Evolutionary conservation across 2,888 invertebrate genomes (phyloP).

Genomic region (Trypoxylon attenuatum): DNA sequence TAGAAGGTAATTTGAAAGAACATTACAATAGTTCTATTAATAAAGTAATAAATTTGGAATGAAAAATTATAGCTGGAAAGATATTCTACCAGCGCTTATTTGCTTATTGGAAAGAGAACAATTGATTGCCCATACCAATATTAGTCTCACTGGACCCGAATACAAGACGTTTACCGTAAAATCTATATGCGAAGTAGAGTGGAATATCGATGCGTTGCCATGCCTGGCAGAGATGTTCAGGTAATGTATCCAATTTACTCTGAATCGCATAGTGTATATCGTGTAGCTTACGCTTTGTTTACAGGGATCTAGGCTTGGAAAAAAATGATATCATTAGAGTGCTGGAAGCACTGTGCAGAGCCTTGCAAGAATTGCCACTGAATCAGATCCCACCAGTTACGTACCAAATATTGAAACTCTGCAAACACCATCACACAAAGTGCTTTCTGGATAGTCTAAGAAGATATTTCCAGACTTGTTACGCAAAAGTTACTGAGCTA

Average conservation of each 20-base stretch:
- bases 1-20: conserved; percentile 70
- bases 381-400: conserved; percentile 81
- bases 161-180: conserved; percentile 79
- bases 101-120: conserved; percentile 77
- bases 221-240: conserved; percentile 81
- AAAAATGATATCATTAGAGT: conserved; percentile 79
- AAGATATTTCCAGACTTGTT: conserved; percentile 75
- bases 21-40: not conserved
- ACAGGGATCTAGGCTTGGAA: conserved; percentile 73
- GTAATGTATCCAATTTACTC: too few relatives aligned
- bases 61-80: conserved; percentile 79
- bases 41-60: too few relatives aligned
- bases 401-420: conserved; percentile 81
- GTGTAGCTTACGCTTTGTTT: too few relatives aligned
- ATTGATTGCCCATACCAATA: conserved; percentile 77
- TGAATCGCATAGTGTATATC: too few relatives aligned
- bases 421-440: conserved; percentile 73
- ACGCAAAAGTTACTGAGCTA: conserved; percentile 47
- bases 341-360: conserved; percentile 79
- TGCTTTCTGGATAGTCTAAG: conserved; percentile 75
- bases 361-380: conserved; percentile 78
- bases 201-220: conserved; percentile 79
- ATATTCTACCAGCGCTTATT: conserved; percentile 80
- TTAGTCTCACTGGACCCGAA: conserved; percentile 78
- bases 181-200: conserved; percentile 78